Evolutionary conservation across 2,113 vertebrate genomes (phyloP).

Genomic region (Pituophis catenifer): DNA sequence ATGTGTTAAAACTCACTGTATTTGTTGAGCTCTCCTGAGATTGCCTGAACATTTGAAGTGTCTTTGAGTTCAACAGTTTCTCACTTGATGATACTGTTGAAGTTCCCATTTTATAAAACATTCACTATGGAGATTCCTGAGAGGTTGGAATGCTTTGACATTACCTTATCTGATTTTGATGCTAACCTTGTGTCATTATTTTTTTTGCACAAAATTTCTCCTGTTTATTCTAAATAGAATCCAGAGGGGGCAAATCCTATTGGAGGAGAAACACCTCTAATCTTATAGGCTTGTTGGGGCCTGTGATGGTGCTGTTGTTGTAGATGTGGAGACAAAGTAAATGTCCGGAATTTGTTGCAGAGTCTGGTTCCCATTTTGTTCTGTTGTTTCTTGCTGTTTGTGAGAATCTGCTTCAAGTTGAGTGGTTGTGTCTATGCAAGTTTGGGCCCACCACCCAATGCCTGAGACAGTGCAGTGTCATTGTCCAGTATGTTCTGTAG

Average conservation of each 20-base stretch:
- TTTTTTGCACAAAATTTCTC: neutral
- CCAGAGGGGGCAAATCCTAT: neutral
- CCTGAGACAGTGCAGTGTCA: neutral
- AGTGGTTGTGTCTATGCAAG: neutral
- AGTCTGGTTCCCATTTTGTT: neutral
- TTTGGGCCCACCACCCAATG: neutral
- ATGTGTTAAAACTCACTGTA: neutral
- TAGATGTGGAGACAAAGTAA: neutral
- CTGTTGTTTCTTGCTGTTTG: neutral
- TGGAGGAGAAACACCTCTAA: neutral
- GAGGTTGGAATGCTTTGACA: neutral
- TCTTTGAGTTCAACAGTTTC: neutral
- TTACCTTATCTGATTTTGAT: neutral
- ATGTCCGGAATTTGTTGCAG: neutral
- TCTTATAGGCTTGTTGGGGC: neutral
- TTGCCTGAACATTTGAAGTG: neutral
- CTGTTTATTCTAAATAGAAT: neutral
- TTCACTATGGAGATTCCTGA: neutral
- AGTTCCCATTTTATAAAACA: neutral
- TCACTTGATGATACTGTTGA: neutral
- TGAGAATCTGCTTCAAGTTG: neutral
- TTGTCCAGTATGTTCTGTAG: neutral
- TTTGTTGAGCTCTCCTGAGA: neutral
- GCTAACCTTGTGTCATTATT: neutral
- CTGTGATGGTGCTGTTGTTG: neutral